Base-by-base conservation (phyloP, 1,140 invertebrate species). In the Cepaea nemoralis region DNA sequence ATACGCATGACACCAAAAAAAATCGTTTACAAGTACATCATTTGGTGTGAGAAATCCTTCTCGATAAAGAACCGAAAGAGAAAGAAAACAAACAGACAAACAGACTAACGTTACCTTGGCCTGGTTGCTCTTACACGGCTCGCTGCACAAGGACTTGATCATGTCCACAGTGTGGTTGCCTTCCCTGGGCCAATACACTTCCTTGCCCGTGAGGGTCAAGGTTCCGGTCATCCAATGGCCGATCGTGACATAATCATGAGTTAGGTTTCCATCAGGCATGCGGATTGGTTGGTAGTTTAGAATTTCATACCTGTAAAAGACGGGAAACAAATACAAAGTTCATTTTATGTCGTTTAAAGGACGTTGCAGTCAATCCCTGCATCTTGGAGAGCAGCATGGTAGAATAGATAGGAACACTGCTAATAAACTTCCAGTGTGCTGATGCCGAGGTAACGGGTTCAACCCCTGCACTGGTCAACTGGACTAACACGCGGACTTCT, bases 221-320 rank as follows among this genome's bases (percentile, higher is more conserved):
- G 78, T 67, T 0, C 94, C 93, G 85, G 94, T 94, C 81, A 94
- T 93, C 94, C 94, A 95, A 69, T 93, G 92, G 1, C 94, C 95
- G 35, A 96, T 94, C 67, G 94, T 93, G 19, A 94, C 93, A 90
- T 96, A 96, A n/a, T 93, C 93, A 86, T 94, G 95, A 6, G 90
- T 93, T 6, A 93, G 93, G 79, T 94, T 93, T 1, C 91, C 89
- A 70, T 84, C 74, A 22, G 81, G 80, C 19, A 79, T 79, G 14
- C 45, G 24, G 31, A 93, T 85, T 35, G 92, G 92, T 90, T 96
- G 95, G 91, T 94, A 96, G 89, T 96, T 97, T 90, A 97, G 94
- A 81, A 97, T 95, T 87, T 96, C 95, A 89, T 97, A 97, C 89
- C 95, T 95, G 86, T 33, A 33, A 70, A 40, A 40, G 40, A 39